phyloP scores from a whole-genome alignment of 1,140 invertebrate species.

The Bombyx mandarina region DNA sequence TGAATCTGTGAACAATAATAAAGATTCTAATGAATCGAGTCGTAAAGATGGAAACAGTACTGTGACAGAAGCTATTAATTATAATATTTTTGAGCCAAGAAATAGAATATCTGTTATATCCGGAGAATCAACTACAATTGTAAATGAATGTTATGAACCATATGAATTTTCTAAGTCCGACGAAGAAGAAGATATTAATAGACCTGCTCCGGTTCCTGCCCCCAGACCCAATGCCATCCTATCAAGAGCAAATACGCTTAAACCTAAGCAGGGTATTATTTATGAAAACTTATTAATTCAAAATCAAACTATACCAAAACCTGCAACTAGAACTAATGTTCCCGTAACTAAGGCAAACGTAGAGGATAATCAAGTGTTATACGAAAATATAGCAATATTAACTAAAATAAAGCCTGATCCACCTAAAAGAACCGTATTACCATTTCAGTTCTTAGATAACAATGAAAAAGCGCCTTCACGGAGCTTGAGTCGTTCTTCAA shows the following conservation, averaged over 20 bases:
- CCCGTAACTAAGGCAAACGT: constrained; percentile 29
- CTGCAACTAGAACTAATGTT: constrained; percentile 47
- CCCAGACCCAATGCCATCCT: constrained; percentile 30
- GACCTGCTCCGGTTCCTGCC: constrained; percentile 33
- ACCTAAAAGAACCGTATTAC: constrained; percentile 30
- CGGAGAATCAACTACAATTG: constrained; percentile 37
- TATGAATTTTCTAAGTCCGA: constrained; percentile 38
- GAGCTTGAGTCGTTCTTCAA: constrained; percentile 43
- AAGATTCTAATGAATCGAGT: constrained; percentile 22
- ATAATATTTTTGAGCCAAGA: constrained; percentile 51
- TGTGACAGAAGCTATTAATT: constrained; percentile 38
- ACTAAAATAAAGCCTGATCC: constrained; percentile 34
- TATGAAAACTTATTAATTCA: constrained; percentile 50
- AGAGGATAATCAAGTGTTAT: constrained; percentile 28
- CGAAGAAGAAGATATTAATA: constrained; percentile 13
- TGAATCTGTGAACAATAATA: constrained; percentile 25
- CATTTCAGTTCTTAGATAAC: constrained; percentile 13
- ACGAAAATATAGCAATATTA: constrained; percentile 47
- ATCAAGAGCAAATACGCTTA: constrained; percentile 6
- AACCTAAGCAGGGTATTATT: constrained; percentile 25
- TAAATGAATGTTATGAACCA: constrained; percentile 61
- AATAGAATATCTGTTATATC: constrained; percentile 34
- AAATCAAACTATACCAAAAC: constrained; percentile 35
- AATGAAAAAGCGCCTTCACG: constrained; percentile 20
- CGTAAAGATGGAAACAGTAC: constrained; percentile 14